phyloP scores from a whole-genome alignment of 2,888 invertebrate genomes.

The Diarsia rubi region DNA sequence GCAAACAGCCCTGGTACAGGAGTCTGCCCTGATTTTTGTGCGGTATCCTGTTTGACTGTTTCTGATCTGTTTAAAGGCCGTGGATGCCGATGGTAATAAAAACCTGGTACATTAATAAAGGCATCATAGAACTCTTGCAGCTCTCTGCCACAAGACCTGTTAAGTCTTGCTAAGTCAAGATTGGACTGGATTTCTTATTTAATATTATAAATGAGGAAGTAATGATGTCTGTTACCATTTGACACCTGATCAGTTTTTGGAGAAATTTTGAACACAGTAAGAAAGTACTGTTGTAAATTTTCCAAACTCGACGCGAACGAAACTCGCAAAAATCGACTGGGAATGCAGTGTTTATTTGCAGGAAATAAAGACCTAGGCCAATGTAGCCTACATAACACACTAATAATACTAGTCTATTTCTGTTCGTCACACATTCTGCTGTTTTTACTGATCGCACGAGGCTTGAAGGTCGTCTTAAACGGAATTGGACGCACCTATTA shows the following conservation, averaged over 20 bases:
- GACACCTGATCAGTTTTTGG: background rate
- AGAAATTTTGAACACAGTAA: background rate
- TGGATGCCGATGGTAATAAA: background rate
- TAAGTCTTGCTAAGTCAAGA: background rate
- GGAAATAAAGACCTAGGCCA: conserved; percentile 53
- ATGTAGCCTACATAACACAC: conserved; percentile 46
- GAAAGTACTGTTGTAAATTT: background rate
- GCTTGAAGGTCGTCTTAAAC: conserved; percentile 52
- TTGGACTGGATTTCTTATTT: background rate
- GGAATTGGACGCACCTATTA: conserved; percentile 46
- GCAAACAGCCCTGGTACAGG: too few relatives aligned
- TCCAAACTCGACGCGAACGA: background rate
- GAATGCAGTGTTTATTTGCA: background rate
- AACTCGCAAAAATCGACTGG: background rate
- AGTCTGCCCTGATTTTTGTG: background rate
- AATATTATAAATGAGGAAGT: background rate
- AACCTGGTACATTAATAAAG: background rate
- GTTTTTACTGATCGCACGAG: conserved; percentile 44
- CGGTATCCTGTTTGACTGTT: background rate
- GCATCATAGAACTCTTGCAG: background rate
- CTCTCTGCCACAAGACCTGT: background rate
- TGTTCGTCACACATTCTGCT: conserved; percentile 41
- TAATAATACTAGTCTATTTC: conserved; percentile 52
- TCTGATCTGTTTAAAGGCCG: background rate
- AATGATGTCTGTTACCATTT: background rate